Evolutionary conservation across 2,797 vertebrate genomes (phyloP).

Genomic region (Garrulus glandarius): DNA sequence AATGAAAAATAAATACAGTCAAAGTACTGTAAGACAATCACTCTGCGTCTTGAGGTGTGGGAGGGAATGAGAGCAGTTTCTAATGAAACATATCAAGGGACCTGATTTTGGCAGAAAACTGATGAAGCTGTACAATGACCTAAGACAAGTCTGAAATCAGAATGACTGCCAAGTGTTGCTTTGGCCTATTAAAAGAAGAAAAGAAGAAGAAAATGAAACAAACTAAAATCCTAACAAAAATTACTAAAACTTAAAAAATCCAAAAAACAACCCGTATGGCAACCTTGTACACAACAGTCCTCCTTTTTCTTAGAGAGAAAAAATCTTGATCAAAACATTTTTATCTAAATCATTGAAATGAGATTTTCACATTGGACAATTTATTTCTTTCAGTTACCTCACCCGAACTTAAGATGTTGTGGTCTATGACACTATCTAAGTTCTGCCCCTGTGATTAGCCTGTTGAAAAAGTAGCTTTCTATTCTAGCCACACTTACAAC

Average conservation of each 20-base stretch:
- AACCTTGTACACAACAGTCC: not conserved
- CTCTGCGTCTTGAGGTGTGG: not conserved
- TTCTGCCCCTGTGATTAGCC: not conserved
- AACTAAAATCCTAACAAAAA: not conserved
- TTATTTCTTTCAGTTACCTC: not conserved
- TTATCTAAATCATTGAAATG: not conserved
- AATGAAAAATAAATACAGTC: not conserved
- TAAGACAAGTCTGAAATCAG: not conserved
- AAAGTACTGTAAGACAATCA: not conserved
- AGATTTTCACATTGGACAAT: not conserved
- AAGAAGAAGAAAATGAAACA: not conserved
- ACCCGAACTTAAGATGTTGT: not conserved
- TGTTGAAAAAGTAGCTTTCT: not conserved
- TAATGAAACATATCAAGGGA: not conserved
- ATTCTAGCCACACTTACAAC: not conserved
- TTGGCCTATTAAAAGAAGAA: not conserved
- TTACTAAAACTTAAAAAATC: not conserved
- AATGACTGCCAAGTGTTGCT: not conserved
- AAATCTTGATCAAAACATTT: not conserved
- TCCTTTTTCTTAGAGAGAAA: not conserved
- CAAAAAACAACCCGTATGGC: rapidly evolving
- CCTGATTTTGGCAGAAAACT: slow-evolving; percentile 23
- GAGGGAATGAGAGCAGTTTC: not conserved
- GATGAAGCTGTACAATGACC: not conserved
- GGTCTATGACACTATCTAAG: not conserved